phyloP scores from a whole-genome alignment of 1,140 invertebrate species.

The Lerema accius region DNA sequence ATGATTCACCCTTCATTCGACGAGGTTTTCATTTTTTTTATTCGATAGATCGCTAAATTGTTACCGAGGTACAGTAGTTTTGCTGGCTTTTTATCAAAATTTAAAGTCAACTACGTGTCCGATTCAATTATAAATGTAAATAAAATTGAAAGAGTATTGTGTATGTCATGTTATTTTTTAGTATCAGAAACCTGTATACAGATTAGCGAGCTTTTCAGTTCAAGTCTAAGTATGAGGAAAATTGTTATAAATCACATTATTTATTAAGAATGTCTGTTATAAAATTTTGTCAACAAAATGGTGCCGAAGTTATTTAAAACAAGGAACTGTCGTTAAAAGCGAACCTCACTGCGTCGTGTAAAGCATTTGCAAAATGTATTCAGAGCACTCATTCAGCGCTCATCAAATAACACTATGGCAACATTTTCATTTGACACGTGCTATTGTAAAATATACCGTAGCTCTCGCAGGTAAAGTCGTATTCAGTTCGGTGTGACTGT shows the following conservation, averaged over 20 bases:
- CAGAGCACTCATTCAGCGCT: conserved; percentile 52
- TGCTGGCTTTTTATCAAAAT: too few species aligned
- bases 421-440: conserved; percentile 36
- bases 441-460: neutral
- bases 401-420: conserved; percentile 49
- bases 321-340: conserved; percentile 49
- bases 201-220: too few species aligned
- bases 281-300: conserved; percentile 22
- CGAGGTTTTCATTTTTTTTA: too few species aligned
- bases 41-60: too few species aligned
- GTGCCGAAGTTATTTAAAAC: conserved; percentile 44
- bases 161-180: too few species aligned
- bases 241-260: neutral
- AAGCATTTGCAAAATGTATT: conserved; percentile 61
- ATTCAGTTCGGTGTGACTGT: neutral
- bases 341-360: conserved; percentile 49
- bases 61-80: too few species aligned
- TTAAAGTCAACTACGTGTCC: too few species aligned
- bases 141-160: too few species aligned
- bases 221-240: too few species aligned
- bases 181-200: too few species aligned
- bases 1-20: too few species aligned
- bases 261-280: neutral
- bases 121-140: too few species aligned
- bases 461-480: neutral